Percentiles rank a stretch among this genome's conserved stretches.
Evolutionary conservation across 2,888 invertebrate species (phyloP).

Genomic region (Allolobophora icterica): DNA sequence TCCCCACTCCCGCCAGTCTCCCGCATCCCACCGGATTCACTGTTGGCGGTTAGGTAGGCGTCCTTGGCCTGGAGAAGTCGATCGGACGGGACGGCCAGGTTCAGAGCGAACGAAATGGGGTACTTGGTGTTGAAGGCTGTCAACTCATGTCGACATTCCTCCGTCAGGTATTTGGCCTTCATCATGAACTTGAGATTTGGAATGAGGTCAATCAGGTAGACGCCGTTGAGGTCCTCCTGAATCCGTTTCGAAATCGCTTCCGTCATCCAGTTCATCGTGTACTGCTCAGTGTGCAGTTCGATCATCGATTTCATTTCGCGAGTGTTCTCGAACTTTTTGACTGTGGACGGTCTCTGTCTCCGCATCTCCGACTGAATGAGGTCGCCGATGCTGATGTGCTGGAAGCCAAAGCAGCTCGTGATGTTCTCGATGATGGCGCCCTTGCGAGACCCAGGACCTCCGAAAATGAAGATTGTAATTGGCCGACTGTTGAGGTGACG

Average conservation of each 20-base stretch:
- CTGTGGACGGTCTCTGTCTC: neutral
- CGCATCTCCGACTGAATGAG: neutral
- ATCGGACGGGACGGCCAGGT: constrained; percentile 55
- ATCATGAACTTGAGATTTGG: constrained; percentile 60
- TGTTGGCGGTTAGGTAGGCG: neutral
- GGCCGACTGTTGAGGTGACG: neutral
- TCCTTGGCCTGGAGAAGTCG: constrained; percentile 50
- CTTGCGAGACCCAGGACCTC: constrained; percentile 22
- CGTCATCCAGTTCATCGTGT: constrained; percentile 18
- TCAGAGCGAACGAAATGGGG: constrained; percentile 59
- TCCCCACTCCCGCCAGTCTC: constrained; percentile 52
- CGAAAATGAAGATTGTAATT: constrained; percentile 13
- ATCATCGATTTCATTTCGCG: neutral
- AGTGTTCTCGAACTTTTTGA: neutral
- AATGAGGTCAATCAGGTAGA: constrained; percentile 58
- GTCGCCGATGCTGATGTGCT: constrained; percentile 26
- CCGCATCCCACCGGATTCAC: neutral
- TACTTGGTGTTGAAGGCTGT: constrained; percentile 58
- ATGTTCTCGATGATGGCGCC: constrained; percentile 26
- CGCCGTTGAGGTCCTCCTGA: constrained; percentile 45
- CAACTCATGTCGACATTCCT: constrained; percentile 55
- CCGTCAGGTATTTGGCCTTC: constrained; percentile 51
- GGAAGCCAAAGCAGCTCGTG: constrained; percentile 21
- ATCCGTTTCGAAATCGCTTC: constrained; percentile 28
- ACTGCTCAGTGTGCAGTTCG: neutral